These are phyloP conservation scores for Drosophila rellima DNA, from an alignment of 2,888 invertebrate genomes.

Conservation along the genomic window DNA sequence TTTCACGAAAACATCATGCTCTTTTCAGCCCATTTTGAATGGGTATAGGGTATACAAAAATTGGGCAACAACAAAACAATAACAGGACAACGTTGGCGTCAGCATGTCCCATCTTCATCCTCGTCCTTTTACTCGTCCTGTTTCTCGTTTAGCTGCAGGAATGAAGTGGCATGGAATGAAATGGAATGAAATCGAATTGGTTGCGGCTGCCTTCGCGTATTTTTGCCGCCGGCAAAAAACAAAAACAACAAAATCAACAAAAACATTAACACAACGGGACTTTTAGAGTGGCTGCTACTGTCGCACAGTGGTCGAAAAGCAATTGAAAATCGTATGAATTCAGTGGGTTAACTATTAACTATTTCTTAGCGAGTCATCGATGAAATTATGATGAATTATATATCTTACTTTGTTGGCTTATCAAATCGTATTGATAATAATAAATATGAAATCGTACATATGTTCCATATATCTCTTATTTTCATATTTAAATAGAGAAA, in stretches of 20 bases:
- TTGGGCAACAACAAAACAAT: no score
- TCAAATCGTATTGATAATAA: no score
- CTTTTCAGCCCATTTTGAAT: no score
- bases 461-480: no score
- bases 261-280: conserved; percentile 13
- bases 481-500: no score
- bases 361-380: no score
- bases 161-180: conserved; percentile 51
- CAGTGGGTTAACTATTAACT: no score
- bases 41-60: no score
- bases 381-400: no score
- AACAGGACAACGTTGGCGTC: conserved; percentile 56
- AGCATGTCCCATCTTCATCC: conserved; percentile 49
- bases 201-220: conserved; percentile 56
- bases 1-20: no score
- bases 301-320: conserved; percentile 33
- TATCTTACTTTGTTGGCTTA: no score
- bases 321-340: not conserved
- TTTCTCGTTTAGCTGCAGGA: conserved; percentile 12
- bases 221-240: conserved; percentile 37
- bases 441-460: no score
- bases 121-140: conserved; percentile 44
- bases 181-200: conserved; percentile 55
- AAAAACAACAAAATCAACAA: conserved; percentile 20
- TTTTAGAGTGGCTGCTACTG: conserved; percentile 33